Evolutionary conservation across 2,888 invertebrate species (phyloP).

Genomic region (Cephalotes varians): DNA sequence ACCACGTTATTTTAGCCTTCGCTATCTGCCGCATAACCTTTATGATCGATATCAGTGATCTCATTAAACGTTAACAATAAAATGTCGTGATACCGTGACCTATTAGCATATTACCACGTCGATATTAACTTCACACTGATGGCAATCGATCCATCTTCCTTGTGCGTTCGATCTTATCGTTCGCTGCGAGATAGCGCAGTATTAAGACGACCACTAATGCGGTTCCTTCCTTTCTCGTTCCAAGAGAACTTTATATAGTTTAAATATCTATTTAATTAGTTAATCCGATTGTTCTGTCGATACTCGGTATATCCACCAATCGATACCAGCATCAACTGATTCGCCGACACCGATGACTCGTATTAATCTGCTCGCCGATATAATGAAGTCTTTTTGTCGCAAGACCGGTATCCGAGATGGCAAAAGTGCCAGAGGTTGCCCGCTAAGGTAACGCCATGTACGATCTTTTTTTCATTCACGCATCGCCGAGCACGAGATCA

Average conservation of each 20-base stretch:
- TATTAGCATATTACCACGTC: constrained; percentile 62
- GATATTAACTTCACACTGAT: constrained; percentile 49
- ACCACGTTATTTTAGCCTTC: constrained; percentile 69
- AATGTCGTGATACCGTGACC: constrained; percentile 71
- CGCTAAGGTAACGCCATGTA: constrained; percentile 64
- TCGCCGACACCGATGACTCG: constrained; percentile 46
- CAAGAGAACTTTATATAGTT: not conserved
- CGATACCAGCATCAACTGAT: constrained; percentile 54
- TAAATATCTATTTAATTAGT: constrained; percentile 28
- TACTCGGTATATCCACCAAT: too few species aligned
- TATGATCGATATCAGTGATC: constrained; percentile 74
- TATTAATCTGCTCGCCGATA: constrained; percentile 66
- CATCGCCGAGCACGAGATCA: constrained; percentile 72
- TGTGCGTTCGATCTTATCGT: constrained; percentile 6
- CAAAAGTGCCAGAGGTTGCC: constrained; percentile 70
- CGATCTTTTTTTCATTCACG: constrained; percentile 59
- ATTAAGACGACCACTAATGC: not conserved
- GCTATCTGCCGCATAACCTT: constrained; percentile 71
- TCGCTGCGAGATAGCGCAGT: not conserved
- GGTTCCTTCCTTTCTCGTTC: not conserved
- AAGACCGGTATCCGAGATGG: constrained; percentile 67
- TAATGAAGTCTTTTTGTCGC: constrained; percentile 67
- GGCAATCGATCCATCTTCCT: constrained; percentile 16
- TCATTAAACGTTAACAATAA: constrained; percentile 75
- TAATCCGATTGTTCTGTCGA: constrained; percentile 54